Base-by-base conservation (phyloP, 2,797 vertebrate species). In the Taenioides sp. region DNA sequence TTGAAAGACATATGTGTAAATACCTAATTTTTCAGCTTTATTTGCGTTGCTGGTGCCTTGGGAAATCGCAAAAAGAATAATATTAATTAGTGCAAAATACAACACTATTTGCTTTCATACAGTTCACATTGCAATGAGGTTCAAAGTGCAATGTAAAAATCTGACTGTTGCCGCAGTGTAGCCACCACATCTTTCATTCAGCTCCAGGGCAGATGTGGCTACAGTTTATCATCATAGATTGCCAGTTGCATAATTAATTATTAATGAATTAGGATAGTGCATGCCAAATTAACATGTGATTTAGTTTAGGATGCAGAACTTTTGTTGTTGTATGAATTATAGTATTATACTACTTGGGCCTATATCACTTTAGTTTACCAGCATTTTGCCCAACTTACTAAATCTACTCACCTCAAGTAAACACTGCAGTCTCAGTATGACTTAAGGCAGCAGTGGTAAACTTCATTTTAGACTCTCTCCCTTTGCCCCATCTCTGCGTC, bases 401-500 rank as follows among this genome's bases (percentile, higher is more conserved):
- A 47, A 70, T 60, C 52, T 57, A 5, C 22, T 23, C 40, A 54
- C 3, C 11, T 60, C 28, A 43, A 28, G 22, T 64, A 73, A 72
- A 67, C n/a, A 23, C n/a, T 23, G 31, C 28, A 34, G n/a, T 65
- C 9, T 57, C 22, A 58, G 27, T 7, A 22, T 22, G 61, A 43
- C 40, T 54, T 37, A 9, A 72, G 69, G 65, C 16, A 55, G 52
- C 31, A 62, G n/a, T 4, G n/a, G 52, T 5, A 9, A 9, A 71
- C 62, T 50, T 71, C 11, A 69, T 59, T 58, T 20, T 37, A 37
- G 9, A 0, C 58, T 47, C 34, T 28, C n/a, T 40, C 37, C 49
- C 66, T 72, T 71, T 78, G 9, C 34, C 37, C 31, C 52, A 54
- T 59, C 12, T 74, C 54, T 50, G 12, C 55, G 75, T 74, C 66